Conservation (phyloP, 2,888 invertebrate genomes). For the Merodon equestris region DNA sequence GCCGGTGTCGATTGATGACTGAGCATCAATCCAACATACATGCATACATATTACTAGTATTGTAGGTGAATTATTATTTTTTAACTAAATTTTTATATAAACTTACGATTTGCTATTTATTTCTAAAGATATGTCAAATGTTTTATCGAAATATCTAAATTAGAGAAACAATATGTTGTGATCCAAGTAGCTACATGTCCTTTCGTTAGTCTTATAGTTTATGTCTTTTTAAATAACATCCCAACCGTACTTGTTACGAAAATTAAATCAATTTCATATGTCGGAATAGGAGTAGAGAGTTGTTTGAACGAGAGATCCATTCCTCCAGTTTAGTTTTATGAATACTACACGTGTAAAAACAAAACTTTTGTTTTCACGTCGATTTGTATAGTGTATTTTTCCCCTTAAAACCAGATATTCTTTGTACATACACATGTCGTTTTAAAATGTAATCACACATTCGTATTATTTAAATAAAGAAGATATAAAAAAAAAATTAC, state of each 20-base stretch:
- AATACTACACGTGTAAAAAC: not conserved
- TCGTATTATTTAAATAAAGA: conserved; percentile 49
- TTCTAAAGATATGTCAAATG: no score
- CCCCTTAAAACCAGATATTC: conserved; percentile 31
- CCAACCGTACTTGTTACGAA: conserved; percentile 14
- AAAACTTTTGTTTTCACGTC: conserved; percentile 12
- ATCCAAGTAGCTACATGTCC: not conserved
- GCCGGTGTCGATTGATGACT: no score
- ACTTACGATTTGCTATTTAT: no score
- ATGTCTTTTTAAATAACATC: conserved; percentile 2
- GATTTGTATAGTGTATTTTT: conserved; percentile 34
- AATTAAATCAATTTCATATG: conserved; percentile 14
- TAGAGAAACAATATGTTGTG: no score
- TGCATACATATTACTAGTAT: no score
- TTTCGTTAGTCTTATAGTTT: conserved; percentile 24
- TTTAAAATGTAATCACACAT: conserved; percentile 17
- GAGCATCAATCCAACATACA: no score
- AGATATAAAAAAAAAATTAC: conserved; percentile 27
- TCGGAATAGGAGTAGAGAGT: not conserved
- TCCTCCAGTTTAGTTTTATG: no score
- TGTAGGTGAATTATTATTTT: no score
- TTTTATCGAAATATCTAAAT: no score
- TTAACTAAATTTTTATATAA: no score
- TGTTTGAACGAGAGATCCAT: no score
- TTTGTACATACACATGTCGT: conserved; percentile 54